Percentiles rank a stretch among this genome's conserved stretches.
These are phyloP conservation scores for Heliconius erato DNA, from an alignment of 2,888 invertebrate species.

Conservation along the genomic window DNA sequence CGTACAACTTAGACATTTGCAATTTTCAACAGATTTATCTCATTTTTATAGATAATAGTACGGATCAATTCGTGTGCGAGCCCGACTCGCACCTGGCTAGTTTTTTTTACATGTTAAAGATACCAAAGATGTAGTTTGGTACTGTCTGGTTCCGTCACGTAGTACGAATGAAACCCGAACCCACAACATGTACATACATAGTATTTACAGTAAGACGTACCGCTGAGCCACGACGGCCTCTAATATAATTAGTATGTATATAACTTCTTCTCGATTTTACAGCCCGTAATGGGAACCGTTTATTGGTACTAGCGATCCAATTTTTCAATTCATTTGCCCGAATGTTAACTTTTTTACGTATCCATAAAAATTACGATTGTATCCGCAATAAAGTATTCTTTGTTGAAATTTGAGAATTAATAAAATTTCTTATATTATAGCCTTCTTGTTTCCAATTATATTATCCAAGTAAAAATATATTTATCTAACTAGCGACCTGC, in stretches of 20 bases:
- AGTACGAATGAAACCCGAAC: too few species aligned
- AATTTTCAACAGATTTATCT: too few species aligned
- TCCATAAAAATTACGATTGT: constrained; percentile 48
- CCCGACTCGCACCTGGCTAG: too few species aligned
- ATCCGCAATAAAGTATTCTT: constrained; percentile 37
- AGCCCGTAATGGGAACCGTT: constrained; percentile 27
- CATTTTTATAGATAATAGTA: too few species aligned
- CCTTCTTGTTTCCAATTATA: not conserved
- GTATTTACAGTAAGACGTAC: too few species aligned
- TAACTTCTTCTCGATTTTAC: constrained; percentile 26
- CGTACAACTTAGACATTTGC: too few species aligned
- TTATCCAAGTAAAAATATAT: not conserved
- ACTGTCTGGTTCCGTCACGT: too few species aligned
- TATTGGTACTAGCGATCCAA: constrained; percentile 44
- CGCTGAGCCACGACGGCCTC: not conserved
- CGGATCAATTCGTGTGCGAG: too few species aligned
- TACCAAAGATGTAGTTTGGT: too few species aligned
- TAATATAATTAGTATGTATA: constrained; percentile 1
- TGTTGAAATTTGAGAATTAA: constrained; percentile 35
- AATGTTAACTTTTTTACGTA: constrained; percentile 47
- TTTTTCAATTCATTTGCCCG: constrained; percentile 52
- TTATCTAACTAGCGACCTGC: too few species aligned
- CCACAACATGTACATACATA: too few species aligned
- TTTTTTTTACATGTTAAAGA: too few species aligned
- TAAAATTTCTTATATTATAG: constrained; percentile 34